phyloP scores from a whole-genome alignment of 2,888 invertebrate genomes.

The Lochmaea crataegi region DNA sequence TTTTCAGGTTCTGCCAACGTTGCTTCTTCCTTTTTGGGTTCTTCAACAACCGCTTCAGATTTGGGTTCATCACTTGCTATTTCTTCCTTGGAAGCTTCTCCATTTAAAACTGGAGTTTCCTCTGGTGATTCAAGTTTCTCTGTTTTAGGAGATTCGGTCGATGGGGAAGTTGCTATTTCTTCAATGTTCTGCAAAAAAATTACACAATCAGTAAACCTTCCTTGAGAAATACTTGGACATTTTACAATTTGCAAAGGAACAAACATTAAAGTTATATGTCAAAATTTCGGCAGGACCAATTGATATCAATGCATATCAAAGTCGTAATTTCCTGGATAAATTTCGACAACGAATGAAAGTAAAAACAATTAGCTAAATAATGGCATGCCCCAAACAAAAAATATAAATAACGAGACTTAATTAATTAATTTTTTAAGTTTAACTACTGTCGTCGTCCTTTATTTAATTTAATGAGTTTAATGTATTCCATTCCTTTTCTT shows the following conservation, averaged over 20 bases:
- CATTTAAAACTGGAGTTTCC: conserved; percentile 47
- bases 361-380: too few species aligned
- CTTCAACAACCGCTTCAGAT: conserved; percentile 35
- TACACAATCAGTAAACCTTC: not conserved
- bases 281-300: not conserved
- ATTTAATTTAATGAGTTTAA: too few species aligned
- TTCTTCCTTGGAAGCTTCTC: conserved; percentile 47
- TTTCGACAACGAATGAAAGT: too few species aligned
- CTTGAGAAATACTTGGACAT: too few species aligned
- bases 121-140: conserved; percentile 51
- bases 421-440: too few species aligned
- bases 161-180: conserved; percentile 57
- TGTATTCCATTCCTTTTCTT: too few species aligned
- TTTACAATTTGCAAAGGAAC: not conserved
- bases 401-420: too few species aligned
- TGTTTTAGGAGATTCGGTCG: conserved; percentile 57
- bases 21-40: conserved; percentile 32
- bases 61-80: conserved; percentile 26
- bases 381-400: too few species aligned
- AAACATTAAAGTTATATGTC: not conserved
- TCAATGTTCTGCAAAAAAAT: conserved; percentile 59
- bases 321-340: too few species aligned
- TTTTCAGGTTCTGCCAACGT: conserved; percentile 13
- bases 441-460: too few species aligned
- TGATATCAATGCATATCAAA: too few species aligned